These are phyloP conservation scores for Omphaloscelis lunosa DNA, from an alignment of 2,888 invertebrate species.

Conservation along the genomic window DNA sequence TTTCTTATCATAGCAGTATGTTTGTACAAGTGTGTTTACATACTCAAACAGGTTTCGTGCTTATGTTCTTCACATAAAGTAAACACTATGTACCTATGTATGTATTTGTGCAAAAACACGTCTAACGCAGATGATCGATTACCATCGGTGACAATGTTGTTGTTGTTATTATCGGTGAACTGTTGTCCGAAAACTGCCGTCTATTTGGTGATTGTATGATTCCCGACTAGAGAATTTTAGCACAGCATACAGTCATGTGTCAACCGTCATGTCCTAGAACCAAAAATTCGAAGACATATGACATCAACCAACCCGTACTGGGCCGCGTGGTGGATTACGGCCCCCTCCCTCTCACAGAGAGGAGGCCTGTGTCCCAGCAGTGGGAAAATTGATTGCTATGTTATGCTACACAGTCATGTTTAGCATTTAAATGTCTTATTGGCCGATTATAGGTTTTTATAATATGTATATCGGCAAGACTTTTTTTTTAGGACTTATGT, in stretches of 20 bases:
- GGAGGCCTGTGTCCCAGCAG: no score
- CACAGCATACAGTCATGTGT: neutral
- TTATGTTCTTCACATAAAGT: constrained; percentile 20
- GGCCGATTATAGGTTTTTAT: neutral
- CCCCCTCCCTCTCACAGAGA: no score
- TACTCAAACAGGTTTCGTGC: constrained; percentile 44
- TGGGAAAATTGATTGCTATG: no score
- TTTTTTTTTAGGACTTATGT: neutral
- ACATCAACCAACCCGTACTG: no score
- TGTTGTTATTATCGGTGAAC: no score
- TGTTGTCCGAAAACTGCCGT: neutral
- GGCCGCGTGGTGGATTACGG: no score
- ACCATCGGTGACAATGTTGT: neutral
- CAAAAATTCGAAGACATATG: no score
- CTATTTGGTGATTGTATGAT: neutral
- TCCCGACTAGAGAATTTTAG: neutral
- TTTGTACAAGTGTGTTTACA: constrained; percentile 50
- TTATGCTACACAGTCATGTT: neutral
- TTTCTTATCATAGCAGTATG: constrained; percentile 2
- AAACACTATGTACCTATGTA: constrained; percentile 5
- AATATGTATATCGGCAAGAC: neutral
- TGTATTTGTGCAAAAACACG: constrained; percentile 7
- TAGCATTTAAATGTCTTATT: neutral
- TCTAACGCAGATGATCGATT: neutral
- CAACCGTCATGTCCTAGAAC: no score